These are phyloP conservation scores for Druon quercuslanigerum DNA, from an alignment of 1,140 invertebrate genomes.

Conservation along the genomic window DNA sequence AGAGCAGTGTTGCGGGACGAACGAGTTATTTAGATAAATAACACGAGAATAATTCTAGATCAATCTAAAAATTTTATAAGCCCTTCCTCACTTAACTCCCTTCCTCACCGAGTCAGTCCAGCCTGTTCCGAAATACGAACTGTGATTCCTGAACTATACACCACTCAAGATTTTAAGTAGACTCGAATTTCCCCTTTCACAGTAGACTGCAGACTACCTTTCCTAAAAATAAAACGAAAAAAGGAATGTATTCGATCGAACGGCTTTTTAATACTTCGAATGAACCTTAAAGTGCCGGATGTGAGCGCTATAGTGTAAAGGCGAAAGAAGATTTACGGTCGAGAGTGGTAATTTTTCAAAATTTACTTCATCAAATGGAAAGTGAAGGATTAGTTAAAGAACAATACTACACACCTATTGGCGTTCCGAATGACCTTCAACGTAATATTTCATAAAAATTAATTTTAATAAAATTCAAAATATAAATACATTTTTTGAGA, in stretches of 20 bases:
- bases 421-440: not conserved
- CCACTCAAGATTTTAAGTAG: no score
- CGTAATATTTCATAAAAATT: not conserved
- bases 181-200: not conserved
- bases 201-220: not conserved
- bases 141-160: no score
- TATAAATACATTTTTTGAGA: not conserved
- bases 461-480: constrained; percentile 1
- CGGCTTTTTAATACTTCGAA: not conserved
- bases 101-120: no score
- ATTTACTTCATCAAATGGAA: constrained; percentile 15
- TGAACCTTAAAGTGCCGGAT: constrained; percentile 8
- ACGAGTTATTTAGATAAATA: no score
- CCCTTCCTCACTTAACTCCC: no score
- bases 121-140: no score
- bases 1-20: no score
- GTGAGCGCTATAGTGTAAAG: constrained; percentile 17
- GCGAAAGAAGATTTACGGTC: constrained; percentile 18
- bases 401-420: not conserved
- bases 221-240: not conserved
- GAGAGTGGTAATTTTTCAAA: constrained; percentile 6
- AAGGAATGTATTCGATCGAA: not conserved
- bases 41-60: no score
- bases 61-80: no score
- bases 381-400: not conserved